Conservation (phyloP, 2,797 vertebrate species). For the Mastacembelus armatus region DNA sequence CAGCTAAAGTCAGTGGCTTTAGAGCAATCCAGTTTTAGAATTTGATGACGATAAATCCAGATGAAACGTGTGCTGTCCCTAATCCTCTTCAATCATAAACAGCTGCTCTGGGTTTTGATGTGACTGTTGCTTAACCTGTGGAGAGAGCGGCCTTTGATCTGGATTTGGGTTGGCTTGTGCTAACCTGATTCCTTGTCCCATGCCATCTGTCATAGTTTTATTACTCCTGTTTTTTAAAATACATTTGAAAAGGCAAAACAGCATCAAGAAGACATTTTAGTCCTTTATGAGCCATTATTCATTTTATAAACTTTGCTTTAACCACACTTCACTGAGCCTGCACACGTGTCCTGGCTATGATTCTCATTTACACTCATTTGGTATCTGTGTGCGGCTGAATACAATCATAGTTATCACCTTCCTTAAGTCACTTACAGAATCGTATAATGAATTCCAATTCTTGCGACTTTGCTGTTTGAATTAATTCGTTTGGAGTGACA, state of each 20-base stretch:
- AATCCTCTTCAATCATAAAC: conserved; percentile 79
- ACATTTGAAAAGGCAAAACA: conserved; percentile 41
- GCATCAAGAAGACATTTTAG: conserved; percentile 19
- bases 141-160: conserved; percentile 72
- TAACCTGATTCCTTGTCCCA: conserved; percentile 59
- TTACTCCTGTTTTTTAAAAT: conserved; percentile 53
- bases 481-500: no score
- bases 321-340: conserved; percentile 6
- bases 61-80: conserved; percentile 78
- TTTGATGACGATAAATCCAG: conserved; percentile 73
- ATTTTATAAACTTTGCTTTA: conserved; percentile 17
- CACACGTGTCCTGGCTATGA: conserved; percentile 5
- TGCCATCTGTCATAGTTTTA: conserved; percentile 70
- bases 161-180: conserved; percentile 67
- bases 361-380: conserved; percentile 3
- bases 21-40: conserved; percentile 64
- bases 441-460: no score
- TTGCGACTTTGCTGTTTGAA: no score
- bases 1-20: conserved; percentile 69
- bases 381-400: conserved; percentile 13
- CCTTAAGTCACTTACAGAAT: no score
- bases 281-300: conserved; percentile 14
- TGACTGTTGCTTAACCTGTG: conserved; percentile 75
- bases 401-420: no score
- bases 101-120: conserved; percentile 79